Percentiles rank a stretch among this genome's conserved stretches.
phyloP scores from a whole-genome alignment of 2,888 invertebrate species.

The Drosophila antonietae region DNA sequence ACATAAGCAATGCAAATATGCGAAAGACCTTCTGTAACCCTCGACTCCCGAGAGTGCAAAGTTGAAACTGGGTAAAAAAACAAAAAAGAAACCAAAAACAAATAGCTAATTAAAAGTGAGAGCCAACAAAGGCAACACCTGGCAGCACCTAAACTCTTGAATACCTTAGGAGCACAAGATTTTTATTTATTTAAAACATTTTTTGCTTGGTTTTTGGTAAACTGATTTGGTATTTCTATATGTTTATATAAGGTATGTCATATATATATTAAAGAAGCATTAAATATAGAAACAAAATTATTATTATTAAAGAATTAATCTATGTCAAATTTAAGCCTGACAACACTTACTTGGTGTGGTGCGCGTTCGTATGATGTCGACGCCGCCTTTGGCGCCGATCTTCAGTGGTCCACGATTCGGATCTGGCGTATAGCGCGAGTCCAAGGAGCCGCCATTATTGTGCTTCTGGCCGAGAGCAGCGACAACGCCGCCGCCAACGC shows the following conservation, averaged over 20 bases:
- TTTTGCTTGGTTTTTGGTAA: no score
- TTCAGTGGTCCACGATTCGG: constrained; percentile 88
- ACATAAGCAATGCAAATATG: constrained; percentile 61
- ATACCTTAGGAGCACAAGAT: background rate
- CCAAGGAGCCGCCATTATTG: constrained; percentile 85
- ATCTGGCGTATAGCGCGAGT: constrained; percentile 91
- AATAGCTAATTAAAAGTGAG: constrained; percentile 72
- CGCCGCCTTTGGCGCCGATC: constrained; percentile 87
- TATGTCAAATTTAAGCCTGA: no score
- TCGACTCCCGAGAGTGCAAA: constrained; percentile 40
- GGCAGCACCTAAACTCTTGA: background rate
- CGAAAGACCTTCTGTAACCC: constrained; percentile 39
- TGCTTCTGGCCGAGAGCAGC: constrained; percentile 83
- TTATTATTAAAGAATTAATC: no score
- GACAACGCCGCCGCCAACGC: constrained; percentile 52
- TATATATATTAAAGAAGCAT: background rate
- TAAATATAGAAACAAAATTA: no score
- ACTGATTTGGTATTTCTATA: background rate
- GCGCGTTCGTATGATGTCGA: constrained; percentile 91
- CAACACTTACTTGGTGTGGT: constrained; percentile 87
- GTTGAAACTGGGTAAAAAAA: constrained; percentile 35
- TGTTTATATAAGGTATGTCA: no score
- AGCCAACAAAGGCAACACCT: constrained; percentile 12
- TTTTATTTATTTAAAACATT: background rate
- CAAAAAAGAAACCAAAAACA: constrained; percentile 30